Evolutionary conservation across 1,140 invertebrate genomes (phyloP), one percentile per base, ranked within the genome.

Genomic region (Pseudachorutes palmiensis): DNA sequence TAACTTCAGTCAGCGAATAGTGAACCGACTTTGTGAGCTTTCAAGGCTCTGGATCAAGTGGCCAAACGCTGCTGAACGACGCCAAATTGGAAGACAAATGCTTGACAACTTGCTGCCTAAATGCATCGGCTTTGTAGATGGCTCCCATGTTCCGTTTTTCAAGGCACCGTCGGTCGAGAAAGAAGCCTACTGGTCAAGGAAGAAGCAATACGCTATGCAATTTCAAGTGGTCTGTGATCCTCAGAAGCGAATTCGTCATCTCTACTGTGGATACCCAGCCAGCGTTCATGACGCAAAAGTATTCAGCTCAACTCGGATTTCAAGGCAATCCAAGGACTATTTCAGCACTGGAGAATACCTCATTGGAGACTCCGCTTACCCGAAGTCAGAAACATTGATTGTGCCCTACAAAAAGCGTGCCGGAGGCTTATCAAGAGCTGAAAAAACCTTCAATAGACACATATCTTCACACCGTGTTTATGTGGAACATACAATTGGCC

Each of bases 281-380:
- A 68, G 66, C 29, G 61, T 68, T n/a, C 66, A 68, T 59, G 66
- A 68, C 31, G 66, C 66, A 9, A 63, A 45, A 63, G 66, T 68
- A 1, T 68, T 32, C 51, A 22, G 33, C 2, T 49, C 59, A 0
- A 29, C 36, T 51, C 14, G 19, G 1, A 1, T 67, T 0, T 24
- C 1, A 16, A 24, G 19, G 24, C 48, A 36, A 1, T 31, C 67
- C 19, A 9, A 30, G 16, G 30, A 19, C 1, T 64, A 51, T n/a
- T 68, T 68, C 29, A 36, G 41, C 12, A 2, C 31, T 19, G 67
- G 62, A 22, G 67, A 68, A 60, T 68, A 26, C 48, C 29, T 68
- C 0, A 58, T 68, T 28, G 67, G 67, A 12, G 67, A 68, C 30
- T 68, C 67, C 0, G 67, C 67, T n/a, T 68, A 68, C 26, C 12